These are phyloP conservation scores for Passer montanus DNA, from an alignment of 2,113 vertebrate species.

Conservation along the genomic window DNA sequence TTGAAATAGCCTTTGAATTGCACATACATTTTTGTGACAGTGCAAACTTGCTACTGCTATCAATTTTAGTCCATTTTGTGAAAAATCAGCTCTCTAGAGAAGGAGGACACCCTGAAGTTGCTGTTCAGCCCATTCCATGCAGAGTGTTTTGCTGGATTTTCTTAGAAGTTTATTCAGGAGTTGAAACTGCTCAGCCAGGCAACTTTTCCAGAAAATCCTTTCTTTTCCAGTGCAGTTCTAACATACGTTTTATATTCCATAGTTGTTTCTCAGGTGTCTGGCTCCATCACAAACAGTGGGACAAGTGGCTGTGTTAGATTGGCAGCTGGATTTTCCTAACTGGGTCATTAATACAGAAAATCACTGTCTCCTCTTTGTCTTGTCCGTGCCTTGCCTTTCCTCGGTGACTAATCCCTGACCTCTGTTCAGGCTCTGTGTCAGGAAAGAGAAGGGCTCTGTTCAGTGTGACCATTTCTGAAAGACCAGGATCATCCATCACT, in stretches of 20 bases:
- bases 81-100: neutral
- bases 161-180: neutral
- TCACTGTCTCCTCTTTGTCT: neutral
- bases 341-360: neutral
- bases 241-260: accelerated
- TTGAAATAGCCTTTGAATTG: neutral
- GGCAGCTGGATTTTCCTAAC: neutral
- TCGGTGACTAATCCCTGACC: neutral
- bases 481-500: neutral
- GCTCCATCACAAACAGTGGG: neutral
- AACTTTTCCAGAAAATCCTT: neutral
- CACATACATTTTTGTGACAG: accelerated
- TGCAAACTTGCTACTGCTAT: neutral
- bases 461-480: neutral
- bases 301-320: neutral
- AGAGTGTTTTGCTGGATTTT: neutral
- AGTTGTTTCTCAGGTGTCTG: neutral
- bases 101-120: neutral
- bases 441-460: neutral
- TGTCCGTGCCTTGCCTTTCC: neutral
- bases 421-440: neutral
- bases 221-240: neutral
- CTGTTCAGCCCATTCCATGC: neutral
- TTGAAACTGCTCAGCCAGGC: neutral
- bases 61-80: neutral